phyloP scores from a whole-genome alignment of 2,797 vertebrate genomes.

The Falco biarmicus region DNA sequence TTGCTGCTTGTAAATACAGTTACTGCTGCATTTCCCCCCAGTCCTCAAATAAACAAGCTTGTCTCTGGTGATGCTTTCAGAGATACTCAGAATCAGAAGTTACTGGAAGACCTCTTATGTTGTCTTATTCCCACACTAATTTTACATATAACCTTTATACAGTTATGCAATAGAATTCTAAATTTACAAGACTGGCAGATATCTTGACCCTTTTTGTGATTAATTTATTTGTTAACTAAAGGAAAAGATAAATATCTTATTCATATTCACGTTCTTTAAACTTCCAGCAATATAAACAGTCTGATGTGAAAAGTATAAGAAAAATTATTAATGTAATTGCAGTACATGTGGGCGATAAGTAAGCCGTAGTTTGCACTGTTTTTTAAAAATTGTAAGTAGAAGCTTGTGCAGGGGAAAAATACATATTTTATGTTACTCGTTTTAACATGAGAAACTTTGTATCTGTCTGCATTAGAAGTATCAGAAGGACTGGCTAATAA shows the following conservation, averaged over 20 bases:
- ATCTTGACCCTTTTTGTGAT: neutral
- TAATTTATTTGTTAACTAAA: neutral
- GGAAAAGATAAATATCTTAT: neutral
- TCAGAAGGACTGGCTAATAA: neutral
- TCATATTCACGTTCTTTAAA: neutral
- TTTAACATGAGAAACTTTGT: neutral
- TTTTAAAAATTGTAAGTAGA: neutral
- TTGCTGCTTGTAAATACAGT: neutral
- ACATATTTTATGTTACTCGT: neutral
- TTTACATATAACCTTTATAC: neutral
- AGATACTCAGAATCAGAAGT: neutral
- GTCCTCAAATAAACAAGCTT: conserved; percentile 22
- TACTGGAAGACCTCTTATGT: neutral
- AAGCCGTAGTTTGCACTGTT: neutral
- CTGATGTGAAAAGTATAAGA: neutral
- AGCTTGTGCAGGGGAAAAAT: neutral
- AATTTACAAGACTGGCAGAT: neutral
- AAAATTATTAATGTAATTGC: neutral
- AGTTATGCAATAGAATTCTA: neutral
- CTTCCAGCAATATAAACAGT: neutral
- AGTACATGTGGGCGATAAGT: neutral
- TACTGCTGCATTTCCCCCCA: neutral
- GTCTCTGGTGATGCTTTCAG: neutral
- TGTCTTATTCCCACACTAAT: conserved; percentile 24
- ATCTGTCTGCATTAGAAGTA: neutral